phyloP scores from a whole-genome alignment of 2,888 invertebrate species.

The Hirtodrosophila confusa region DNA sequence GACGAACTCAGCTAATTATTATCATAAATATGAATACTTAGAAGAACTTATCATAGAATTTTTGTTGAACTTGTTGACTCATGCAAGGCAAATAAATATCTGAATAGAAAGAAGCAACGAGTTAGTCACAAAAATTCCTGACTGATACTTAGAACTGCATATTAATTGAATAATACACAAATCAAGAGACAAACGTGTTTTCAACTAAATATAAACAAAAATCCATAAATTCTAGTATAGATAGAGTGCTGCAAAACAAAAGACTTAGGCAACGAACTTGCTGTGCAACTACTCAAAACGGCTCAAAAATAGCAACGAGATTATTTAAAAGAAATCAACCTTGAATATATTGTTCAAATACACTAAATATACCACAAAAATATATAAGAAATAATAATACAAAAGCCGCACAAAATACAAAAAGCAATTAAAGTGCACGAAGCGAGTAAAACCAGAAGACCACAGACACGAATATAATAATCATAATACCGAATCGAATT shows the following conservation, averaged over 20 bases:
- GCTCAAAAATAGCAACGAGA: constrained; percentile 4
- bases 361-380: constrained; percentile 3
- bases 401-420: constrained; percentile 20
- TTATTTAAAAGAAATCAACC: constrained; percentile 53
- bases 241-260: constrained; percentile 34
- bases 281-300: constrained; percentile 3
- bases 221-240: constrained; percentile 10
- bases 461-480: constrained; percentile 26
- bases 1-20: too few relatives aligned
- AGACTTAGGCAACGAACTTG: constrained; percentile 51
- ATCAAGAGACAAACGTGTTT: neutral
- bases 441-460: constrained; percentile 51
- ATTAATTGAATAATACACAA: constrained; percentile 5
- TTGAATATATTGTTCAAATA: constrained; percentile 42
- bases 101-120: constrained; percentile 12
- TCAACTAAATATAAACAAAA: neutral
- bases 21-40: neutral
- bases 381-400: constrained; percentile 6
- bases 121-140: constrained; percentile 18
- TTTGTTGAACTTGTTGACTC: constrained; percentile 8
- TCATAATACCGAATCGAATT: constrained; percentile 27
- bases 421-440: constrained; percentile 59
- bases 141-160: neutral
- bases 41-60: too few relatives aligned
- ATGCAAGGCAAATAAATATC: neutral